Percentiles rank a stretch among this genome's conserved stretches.
These are phyloP conservation scores for Phasia obesa DNA, from an alignment of 2,888 invertebrate species.

Conservation along the genomic window DNA sequence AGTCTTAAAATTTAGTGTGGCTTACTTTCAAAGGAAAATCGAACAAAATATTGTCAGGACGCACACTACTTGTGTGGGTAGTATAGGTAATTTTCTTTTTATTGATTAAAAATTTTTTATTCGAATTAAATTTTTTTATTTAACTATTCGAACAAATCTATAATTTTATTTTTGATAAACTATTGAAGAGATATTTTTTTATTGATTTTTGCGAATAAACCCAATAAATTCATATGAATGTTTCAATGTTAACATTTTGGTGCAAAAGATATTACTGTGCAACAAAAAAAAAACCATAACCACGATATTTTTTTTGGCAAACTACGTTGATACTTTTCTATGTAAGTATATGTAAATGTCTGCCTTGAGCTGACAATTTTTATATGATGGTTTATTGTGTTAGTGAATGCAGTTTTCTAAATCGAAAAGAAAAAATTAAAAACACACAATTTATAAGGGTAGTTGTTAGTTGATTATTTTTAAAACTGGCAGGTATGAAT, in stretches of 20 bases:
- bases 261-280: background rate
- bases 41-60: too few species aligned
- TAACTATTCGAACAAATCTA: too few species aligned
- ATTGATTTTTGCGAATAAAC: too few species aligned
- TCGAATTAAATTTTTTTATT: too few species aligned
- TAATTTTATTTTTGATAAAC: too few species aligned
- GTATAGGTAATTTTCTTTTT: too few species aligned
- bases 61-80: too few species aligned
- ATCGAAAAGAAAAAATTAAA: background rate
- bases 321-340: background rate
- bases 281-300: background rate
- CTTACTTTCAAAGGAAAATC: too few species aligned
- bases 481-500: conserved; percentile 8
- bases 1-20: too few species aligned
- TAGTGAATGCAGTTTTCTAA: conserved; percentile 26
- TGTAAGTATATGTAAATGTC: background rate
- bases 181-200: too few species aligned
- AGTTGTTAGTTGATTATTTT: background rate
- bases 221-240: too few species aligned
- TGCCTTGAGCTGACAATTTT: conserved; percentile 2
- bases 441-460: conserved; percentile 10
- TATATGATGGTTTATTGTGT: background rate
- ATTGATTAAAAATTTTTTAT: too few species aligned
- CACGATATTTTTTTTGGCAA: background rate
- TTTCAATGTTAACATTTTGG: background rate